phyloP scores from a whole-genome alignment of 2,888 invertebrate species.

The Drosophila formosana region DNA sequence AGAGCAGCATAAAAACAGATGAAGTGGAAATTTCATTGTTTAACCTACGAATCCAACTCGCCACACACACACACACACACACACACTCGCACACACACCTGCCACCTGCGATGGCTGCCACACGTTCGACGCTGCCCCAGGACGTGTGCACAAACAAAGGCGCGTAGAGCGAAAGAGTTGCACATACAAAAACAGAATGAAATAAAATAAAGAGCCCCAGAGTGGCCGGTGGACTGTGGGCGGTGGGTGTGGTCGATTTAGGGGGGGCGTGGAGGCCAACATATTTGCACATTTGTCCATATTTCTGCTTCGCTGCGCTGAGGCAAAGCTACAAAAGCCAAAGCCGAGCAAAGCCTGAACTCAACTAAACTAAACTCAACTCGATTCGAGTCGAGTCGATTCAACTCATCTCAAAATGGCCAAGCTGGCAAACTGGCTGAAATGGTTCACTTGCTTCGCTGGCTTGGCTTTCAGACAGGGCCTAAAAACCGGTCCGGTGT shows the following conservation, averaged over 20 bases:
- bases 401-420: constrained; percentile 36
- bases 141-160: constrained; percentile 64
- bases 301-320: constrained; percentile 71
- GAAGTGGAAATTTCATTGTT: constrained; percentile 81
- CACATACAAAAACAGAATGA: constrained; percentile 28
- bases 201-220: constrained; percentile 5
- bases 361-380: constrained; percentile 19
- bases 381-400: constrained; percentile 11
- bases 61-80: background rate
- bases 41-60: constrained; percentile 60
- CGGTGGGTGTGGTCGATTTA: background rate
- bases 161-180: constrained; percentile 51
- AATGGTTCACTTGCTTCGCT: constrained; percentile 31
- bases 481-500: constrained; percentile 40
- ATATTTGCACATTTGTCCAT: constrained; percentile 77
- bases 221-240: background rate
- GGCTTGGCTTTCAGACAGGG: constrained; percentile 27
- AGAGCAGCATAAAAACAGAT: constrained; percentile 80
- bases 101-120: constrained; percentile 22
- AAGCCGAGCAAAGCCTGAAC: constrained; percentile 3
- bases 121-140: constrained; percentile 32
- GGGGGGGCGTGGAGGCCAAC: constrained; percentile 38
- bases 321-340: constrained; percentile 19
- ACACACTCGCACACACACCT: constrained; percentile 8
- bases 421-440: constrained; percentile 49